Conservation (phyloP, 2,113 vertebrate species). For the Chloropsis hardwickii region DNA sequence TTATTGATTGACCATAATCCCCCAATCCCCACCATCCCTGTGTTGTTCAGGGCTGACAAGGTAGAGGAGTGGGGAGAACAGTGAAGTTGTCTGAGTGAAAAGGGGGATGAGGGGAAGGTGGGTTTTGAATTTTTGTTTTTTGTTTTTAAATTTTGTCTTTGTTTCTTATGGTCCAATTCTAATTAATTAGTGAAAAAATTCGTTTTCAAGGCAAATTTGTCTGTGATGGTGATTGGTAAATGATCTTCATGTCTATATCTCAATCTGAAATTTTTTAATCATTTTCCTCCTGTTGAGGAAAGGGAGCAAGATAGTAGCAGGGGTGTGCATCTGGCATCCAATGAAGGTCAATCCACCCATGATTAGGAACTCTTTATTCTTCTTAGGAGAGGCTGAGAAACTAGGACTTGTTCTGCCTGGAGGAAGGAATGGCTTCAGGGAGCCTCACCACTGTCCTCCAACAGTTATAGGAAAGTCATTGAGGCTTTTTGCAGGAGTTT, state of each 20-base stretch:
- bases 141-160: not conserved
- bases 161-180: not conserved
- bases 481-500: not conserved
- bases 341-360: not conserved
- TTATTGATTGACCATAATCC: not conserved
- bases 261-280: not conserved
- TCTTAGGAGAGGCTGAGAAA: not conserved
- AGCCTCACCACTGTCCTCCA: not conserved
- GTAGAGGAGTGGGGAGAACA: not conserved
- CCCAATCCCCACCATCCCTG: not conserved
- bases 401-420: not conserved
- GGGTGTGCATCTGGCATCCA: not conserved
- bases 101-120: fast-evolving
- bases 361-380: fast-evolving
- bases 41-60: not conserved
- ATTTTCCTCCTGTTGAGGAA: not conserved
- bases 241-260: not conserved
- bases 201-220: not conserved
- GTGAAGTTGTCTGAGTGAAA: not conserved
- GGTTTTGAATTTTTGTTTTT: not conserved
- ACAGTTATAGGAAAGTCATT: not conserved
- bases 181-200: not conserved
- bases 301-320: not conserved
- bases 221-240: not conserved
- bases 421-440: not conserved